Evolutionary conservation across 2,888 invertebrate genomes (phyloP), one percentile per base, ranked within the genome.

Genomic region (Hartigia nigra): DNA sequence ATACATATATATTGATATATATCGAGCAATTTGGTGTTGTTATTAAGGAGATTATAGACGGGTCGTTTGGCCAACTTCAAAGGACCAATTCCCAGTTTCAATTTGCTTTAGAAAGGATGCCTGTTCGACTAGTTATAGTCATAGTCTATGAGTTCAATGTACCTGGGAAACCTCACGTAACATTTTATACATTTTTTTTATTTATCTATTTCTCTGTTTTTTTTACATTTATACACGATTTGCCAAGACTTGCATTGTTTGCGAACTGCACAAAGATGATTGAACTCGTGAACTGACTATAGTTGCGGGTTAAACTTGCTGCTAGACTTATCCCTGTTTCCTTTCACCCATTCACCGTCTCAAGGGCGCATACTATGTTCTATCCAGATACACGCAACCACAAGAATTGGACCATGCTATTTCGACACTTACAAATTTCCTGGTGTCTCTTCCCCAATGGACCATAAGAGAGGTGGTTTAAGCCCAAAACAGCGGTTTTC

Each of bases 51-150:
- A 87, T 89, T 88, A 89, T 87, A 86, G 87, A 85, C 85, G 86
- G 82, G 84, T 87, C 87, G 84, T 87, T 88, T 85, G 83, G 83
- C 83, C 81, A 87, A 90, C 90, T 90, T 91, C 90, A 91, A 91
- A 90, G 89, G 86, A 89, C 88, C 90, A 87, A 89, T 90, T 89
- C 86, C 87, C 87, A 87, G 89, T 90, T 90, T 90, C 88, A 89
- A 90, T 91, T 90, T 88, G 86, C 84, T 83, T 79, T 37, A 36
- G 74, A 36, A 70, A 70, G 74, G 78, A 31, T 34, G 69, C 32
- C 14, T 12, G 72, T 12, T 23, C 55, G 55, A 55, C 23, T 32
- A 75, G 70, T n/a, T n/a, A n/a, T n/a, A n/a, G n/a, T n/a, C n/a
- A n/a, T n/a, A n/a, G n/a, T n/a, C n/a, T n/a, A n/a, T n/a, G n/a